Evolutionary conservation across 2,888 invertebrate genomes (phyloP).

Genomic region (Erebia ligea): DNA sequence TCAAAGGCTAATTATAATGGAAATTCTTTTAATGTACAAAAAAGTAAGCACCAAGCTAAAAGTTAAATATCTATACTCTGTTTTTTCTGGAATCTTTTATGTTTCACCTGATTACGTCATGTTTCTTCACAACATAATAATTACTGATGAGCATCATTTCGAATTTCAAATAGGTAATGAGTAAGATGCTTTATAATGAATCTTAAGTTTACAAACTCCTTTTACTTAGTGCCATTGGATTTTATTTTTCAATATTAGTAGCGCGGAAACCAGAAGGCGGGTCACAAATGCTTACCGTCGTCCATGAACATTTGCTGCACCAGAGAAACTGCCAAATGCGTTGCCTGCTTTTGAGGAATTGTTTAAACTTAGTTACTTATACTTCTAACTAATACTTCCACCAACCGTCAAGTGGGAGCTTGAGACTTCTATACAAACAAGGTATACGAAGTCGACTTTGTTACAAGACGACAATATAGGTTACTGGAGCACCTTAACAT

Average conservation of each 20-base stretch:
- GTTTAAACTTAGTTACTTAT: no score
- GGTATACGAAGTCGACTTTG: not conserved
- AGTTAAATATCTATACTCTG: not conserved
- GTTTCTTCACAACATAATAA: not conserved
- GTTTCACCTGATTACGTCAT: not conserved
- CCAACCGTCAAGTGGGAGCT: no score
- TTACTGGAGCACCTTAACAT: constrained; percentile 6
- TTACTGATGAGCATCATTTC: not conserved
- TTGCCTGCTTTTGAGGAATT: no score
- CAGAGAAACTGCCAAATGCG: no score
- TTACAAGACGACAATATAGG: not conserved
- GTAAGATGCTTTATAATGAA: not conserved
- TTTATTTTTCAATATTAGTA: no score
- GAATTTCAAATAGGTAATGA: not conserved
- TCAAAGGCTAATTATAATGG: not conserved
- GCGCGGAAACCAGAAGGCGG: no score
- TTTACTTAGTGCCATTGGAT: not conserved
- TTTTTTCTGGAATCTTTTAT: not conserved
- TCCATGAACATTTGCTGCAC: no score
- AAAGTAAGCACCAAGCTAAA: not conserved
- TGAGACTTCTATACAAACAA: not conserved
- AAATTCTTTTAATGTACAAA: not conserved
- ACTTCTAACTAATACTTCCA: no score
- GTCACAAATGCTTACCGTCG: no score
- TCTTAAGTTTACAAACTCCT: no score